A percentile compares a stretch with the other conserved stretches of the same genome.
Evolutionary conservation across 2,797 vertebrate species (phyloP).

Genomic region (Spinus pinus): DNA sequence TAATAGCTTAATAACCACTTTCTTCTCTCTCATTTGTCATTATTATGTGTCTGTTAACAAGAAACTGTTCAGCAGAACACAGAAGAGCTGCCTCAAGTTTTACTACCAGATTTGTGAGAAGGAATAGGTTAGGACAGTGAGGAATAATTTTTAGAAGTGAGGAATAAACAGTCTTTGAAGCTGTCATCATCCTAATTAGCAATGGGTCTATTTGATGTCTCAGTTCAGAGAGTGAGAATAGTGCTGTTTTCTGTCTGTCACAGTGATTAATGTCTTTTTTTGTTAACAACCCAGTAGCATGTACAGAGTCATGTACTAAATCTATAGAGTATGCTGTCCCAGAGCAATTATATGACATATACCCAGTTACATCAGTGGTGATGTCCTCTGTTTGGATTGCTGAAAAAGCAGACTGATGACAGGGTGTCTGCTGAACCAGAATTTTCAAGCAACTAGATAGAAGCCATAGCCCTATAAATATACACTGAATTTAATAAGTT

Average conservation of each 20-base stretch:
- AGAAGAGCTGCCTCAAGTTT: conserved; percentile 43
- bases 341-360: neutral
- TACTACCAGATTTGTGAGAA: conserved; percentile 49
- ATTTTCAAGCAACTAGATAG: neutral
- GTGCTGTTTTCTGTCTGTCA: conserved; percentile 64
- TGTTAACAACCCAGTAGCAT: conserved; percentile 54
- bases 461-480: neutral
- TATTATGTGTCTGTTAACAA: conserved; percentile 67
- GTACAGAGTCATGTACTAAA: conserved; percentile 4
- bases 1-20: conserved; percentile 39
- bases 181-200: conserved; percentile 71
- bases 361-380: neutral
- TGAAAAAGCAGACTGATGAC: neutral
- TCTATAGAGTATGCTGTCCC: neutral
- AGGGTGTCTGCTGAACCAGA: neutral
- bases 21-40: conserved; percentile 67
- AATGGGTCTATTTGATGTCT: conserved; percentile 48
- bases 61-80: conserved; percentile 52
- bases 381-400: neutral
- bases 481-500: neutral
- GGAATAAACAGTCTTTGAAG: conserved; percentile 66
- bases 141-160: conserved; percentile 47
- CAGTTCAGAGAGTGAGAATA: conserved; percentile 60
- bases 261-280: conserved; percentile 69
- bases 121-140: conserved; percentile 43